Base-by-base conservation (phyloP, 2,888 invertebrate species). In the Sinohyriopsis cumingii region DNA sequence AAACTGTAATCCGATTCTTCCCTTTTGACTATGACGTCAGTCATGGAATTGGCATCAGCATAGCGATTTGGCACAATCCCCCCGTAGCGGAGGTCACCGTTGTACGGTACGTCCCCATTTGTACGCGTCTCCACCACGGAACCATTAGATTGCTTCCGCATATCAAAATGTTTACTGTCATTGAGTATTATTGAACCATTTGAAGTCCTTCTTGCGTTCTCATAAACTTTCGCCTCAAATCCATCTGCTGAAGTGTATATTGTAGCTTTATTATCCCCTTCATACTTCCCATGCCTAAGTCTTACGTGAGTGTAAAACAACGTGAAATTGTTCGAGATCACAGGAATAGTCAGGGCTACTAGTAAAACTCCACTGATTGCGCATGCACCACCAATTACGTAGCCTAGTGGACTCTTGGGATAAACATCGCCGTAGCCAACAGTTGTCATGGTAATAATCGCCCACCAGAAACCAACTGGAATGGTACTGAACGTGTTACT, bases 401-500 rank as follows among this genome's bases (percentile, higher is more conserved):
- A 86, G 5, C 89, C 89, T 53, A 86, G 76, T 5, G 87, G 79
- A 5, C 86, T 83, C 33, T 72, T 80, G 3, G 89, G 89, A 67
- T 78, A 83, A 18, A 88, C 84, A 73, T 89, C 89, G 15, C 89
- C 89, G 71, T 89, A 89, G 6, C 89, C 89, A 12, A 89, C 87
- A 0, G 89, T 89, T 59, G 89, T 89, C 88, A 89, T 89, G 73
- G 89, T 89, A 73, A 89, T 88, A 60, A 91, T 86, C 5, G 90
- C 90, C 89, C 89, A 91, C 91, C 91, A 91, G 75, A 90, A 88
- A 6, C 90, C 90, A 33, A 87, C 82, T 9, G 89, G 90, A 69
- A 90, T 90, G 53, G 89, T 89, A 56, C 80, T 82, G 78, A 89
- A 90, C 45, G 76, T 75, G 53, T 81, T 80, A 56, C 81, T 79